phyloP scores from a whole-genome alignment of 2,888 invertebrate genomes.

The Gortyna flavago region DNA sequence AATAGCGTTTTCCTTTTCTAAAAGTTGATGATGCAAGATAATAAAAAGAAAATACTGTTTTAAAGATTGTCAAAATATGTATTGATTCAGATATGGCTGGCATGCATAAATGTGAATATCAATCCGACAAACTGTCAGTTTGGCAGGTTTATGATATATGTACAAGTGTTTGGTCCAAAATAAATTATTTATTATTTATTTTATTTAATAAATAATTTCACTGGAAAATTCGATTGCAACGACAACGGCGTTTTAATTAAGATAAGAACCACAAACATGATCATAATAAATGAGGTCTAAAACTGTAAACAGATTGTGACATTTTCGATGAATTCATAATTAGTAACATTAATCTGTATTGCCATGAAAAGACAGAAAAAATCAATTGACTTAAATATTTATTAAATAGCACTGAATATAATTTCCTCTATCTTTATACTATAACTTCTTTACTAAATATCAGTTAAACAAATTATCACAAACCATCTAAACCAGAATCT shows the following conservation, averaged over 20 bases:
- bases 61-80: background rate
- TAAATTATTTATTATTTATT: too few relatives aligned
- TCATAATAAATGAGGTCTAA: slow-evolving; percentile 33
- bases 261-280: slow-evolving; percentile 29
- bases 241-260: slow-evolving; percentile 33
- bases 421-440: too few relatives aligned
- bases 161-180: too few relatives aligned
- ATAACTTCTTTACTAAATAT: background rate
- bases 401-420: background rate
- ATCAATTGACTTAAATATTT: background rate
- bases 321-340: slow-evolving; percentile 12
- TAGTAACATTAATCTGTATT: background rate
- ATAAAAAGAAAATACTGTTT: background rate
- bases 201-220: too few relatives aligned
- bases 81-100: background rate
- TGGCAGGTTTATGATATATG: too few relatives aligned
- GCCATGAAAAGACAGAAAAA: background rate
- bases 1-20: background rate
- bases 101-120: background rate
- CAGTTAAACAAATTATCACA: background rate
- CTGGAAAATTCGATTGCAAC: slow-evolving; percentile 16
- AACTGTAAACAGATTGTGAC: slow-evolving; percentile 14
- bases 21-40: background rate
- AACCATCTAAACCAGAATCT: slow-evolving; percentile 30
- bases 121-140: too few relatives aligned